Conservation (phyloP, 2,888 invertebrate species). For the Polylopha cassiicola region DNA sequence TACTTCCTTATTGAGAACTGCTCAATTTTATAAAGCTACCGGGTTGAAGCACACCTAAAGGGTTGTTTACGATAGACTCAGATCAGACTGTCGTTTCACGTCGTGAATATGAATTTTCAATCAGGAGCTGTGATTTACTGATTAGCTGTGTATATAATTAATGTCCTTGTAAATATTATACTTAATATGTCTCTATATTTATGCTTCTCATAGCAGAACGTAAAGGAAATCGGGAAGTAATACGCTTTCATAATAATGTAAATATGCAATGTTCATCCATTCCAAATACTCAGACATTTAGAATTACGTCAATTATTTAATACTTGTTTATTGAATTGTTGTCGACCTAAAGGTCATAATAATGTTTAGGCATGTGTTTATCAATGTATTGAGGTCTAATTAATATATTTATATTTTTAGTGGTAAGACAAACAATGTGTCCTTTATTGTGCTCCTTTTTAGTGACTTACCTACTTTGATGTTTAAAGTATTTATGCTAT, state of each 20-base stretch:
- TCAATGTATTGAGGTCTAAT: slow-evolving; percentile 19
- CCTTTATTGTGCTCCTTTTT: too few relatives aligned
- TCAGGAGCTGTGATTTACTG: slow-evolving; percentile 73
- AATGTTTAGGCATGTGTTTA: slow-evolving; percentile 4
- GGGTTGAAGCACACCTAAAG: too few relatives aligned
- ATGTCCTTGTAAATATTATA: slow-evolving; percentile 33
- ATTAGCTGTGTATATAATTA: slow-evolving; percentile 54
- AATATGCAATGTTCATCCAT: slow-evolving; percentile 26
- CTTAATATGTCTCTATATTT: slow-evolving; percentile 13
- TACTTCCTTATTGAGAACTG: too few relatives aligned
- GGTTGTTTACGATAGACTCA: slow-evolving; percentile 20
- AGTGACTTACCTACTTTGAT: too few relatives aligned
- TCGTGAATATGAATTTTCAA: slow-evolving; percentile 40
- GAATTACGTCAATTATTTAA: slow-evolving; percentile 21
- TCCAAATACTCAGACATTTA: slow-evolving; percentile 28
- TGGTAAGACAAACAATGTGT: too few relatives aligned
- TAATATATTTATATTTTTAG: slow-evolving; percentile 11
- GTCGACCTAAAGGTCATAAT: slow-evolving; percentile 14
- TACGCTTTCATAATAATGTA: slow-evolving; percentile 47
- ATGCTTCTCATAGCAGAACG: not conserved
- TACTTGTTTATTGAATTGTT: slow-evolving; percentile 15
- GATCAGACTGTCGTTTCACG: slow-evolving; percentile 16
- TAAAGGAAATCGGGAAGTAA: slow-evolving; percentile 40
- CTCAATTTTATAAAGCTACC: too few relatives aligned
- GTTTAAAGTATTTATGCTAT: too few relatives aligned